Percentiles rank a stretch among this genome's conserved stretches.
Evolutionary conservation across 1,140 invertebrate genomes (phyloP).

Genomic region (Drosophila nikananu): DNA sequence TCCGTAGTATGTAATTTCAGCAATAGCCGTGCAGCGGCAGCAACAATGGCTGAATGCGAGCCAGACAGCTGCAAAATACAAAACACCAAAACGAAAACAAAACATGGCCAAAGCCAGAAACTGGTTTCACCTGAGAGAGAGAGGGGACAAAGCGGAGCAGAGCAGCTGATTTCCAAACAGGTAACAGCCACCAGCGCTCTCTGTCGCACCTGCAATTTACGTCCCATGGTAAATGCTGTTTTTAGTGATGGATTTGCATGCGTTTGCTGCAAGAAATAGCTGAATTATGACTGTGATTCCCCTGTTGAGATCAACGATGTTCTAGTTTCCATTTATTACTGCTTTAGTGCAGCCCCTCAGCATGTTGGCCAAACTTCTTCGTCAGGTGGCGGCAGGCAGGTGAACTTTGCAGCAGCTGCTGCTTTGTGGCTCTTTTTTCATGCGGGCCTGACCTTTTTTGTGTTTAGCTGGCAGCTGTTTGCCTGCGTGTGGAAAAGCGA

Average conservation of each 20-base stretch:
- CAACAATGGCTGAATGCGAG: slow-evolving; percentile 48
- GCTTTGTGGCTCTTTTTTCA: slow-evolving; percentile 16
- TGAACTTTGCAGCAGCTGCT: slow-evolving; percentile 46
- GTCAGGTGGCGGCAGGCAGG: slow-evolving; percentile 32
- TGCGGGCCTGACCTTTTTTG: slow-evolving; percentile 50
- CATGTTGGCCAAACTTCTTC: slow-evolving; percentile 33
- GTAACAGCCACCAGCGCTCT: slow-evolving; percentile 37
- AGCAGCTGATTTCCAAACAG: slow-evolving; percentile 63
- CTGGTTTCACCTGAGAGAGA: slow-evolving; percentile 48
- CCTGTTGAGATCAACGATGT: slow-evolving; percentile 22
- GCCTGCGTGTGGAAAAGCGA: slow-evolving; percentile 32
- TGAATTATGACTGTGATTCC: slow-evolving; percentile 45
- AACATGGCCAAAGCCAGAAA: slow-evolving; percentile 67
- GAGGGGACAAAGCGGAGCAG: slow-evolving; percentile 43
- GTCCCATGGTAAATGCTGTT: slow-evolving; percentile 31
- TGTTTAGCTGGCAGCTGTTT: slow-evolving; percentile 40
- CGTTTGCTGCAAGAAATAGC: slow-evolving; percentile 28
- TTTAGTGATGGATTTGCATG: slow-evolving; percentile 49
- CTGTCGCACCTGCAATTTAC: slow-evolving; percentile 22
- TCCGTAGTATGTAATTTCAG: slow-evolving; percentile 63
- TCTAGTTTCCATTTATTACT: slow-evolving; percentile 35
- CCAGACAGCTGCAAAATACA: slow-evolving; percentile 71
- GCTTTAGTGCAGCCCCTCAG: background rate
- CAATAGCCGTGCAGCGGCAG: slow-evolving; percentile 36
- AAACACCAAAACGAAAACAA: slow-evolving; percentile 70